Percentiles rank a stretch among this genome's conserved stretches.
Conservation (phyloP, 2,888 invertebrate genomes). For the Lomographa bimaculata region DNA sequence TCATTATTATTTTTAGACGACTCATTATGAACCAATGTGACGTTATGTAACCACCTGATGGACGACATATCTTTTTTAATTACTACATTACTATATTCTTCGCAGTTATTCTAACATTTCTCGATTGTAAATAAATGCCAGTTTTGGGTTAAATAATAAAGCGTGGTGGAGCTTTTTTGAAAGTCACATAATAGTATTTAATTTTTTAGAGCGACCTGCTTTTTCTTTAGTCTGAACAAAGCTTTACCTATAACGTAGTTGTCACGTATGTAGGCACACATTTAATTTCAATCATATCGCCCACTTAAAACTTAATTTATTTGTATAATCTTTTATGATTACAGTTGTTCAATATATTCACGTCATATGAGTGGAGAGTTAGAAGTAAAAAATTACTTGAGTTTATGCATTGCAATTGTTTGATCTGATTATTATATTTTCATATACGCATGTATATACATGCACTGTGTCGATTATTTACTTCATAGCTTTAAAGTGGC, state of each 20-base stretch:
- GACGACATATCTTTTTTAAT: too few relatives aligned
- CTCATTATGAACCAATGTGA: slow-evolving; percentile 1
- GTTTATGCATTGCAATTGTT: too few relatives aligned
- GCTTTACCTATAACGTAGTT: slow-evolving; percentile 16
- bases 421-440: slow-evolving; percentile 5
- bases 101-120: too few relatives aligned
- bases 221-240: slow-evolving; percentile 15
- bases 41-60: neutral
- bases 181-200: slow-evolving; percentile 12
- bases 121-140: too few relatives aligned
- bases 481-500: neutral
- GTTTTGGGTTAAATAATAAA: too few relatives aligned
- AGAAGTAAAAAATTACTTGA: too few relatives aligned
- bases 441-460: too few relatives aligned
- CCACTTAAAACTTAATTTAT: slow-evolving; percentile 14
- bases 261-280: slow-evolving; percentile 11
- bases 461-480: slow-evolving; percentile 7
- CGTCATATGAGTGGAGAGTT: too few relatives aligned
- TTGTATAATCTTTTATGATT: slow-evolving; percentile 9
- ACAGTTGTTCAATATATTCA: neutral
- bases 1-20: slow-evolving; percentile 18
- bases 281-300: slow-evolving; percentile 13
- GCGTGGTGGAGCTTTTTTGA: slow-evolving; percentile 8
- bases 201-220: too few relatives aligned
- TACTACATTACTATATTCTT: too few relatives aligned